Base-by-base conservation (phyloP, 1,140 invertebrate species). In the Drosophila pandora region DNA sequence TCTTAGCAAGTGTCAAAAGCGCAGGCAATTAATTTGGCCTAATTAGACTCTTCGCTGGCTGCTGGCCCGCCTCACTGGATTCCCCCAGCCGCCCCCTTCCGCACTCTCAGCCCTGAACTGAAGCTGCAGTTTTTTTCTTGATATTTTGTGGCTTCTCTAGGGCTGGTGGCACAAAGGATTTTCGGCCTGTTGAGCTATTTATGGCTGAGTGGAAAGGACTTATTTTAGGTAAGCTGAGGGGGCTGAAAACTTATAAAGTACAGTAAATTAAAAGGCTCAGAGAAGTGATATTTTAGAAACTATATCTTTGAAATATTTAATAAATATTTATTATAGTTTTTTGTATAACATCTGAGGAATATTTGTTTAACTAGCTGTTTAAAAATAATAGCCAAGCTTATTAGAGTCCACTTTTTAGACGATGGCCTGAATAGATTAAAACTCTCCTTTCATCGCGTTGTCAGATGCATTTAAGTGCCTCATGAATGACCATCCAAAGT, bases 11-110 rank as follows among this genome's bases (percentile, higher is more conserved):
- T 85, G 82, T 87, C 82, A 85, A 85, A 85, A 85, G 82, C 82
- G 82, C 82, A 85, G 82, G 83, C 82, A 85, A 85, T 85, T 85
- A 85, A 85, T 85, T 85, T 85, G 78, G 69, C 64, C 82, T 85
- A 85, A 85, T 85, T 85, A 85, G 82, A 78, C 82, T 82, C 83
- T 78, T 84, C 76, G 63, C 60, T 84, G 71, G 69, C 76, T 87
- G 76, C 81, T 72, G 60, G 58, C 59, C 63, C 57, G 73, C 48
- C 65, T 45, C 28, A 65, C 60, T 65, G 49, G 23, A 28, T 47
- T 13, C 22, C 39, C 32, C 17, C 54, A 4, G 5, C 10, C 6
- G 2, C 39, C 9, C 8, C 10, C 9, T n/a, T 21, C 28, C 28
- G 12, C 25, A 5, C 13, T 45, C 21, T 23, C 49, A 37, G 21